Conservation (phyloP, 2,113 vertebrate species). For the Alces alces region DNA sequence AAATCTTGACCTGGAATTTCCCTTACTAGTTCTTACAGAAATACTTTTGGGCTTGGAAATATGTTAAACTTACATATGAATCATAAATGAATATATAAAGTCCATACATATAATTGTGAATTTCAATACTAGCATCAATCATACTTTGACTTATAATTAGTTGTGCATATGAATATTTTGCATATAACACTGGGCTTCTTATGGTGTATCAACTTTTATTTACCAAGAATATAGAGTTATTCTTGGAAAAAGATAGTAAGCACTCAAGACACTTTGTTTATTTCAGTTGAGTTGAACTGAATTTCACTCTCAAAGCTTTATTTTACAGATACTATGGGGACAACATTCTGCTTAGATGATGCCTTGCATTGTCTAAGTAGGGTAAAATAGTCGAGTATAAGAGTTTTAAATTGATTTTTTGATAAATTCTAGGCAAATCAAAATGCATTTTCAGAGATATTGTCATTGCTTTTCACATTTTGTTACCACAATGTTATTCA, state of each 20-base stretch:
- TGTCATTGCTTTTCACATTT: not conserved
- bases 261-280: not conserved
- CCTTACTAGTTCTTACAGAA: not conserved
- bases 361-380: not conserved
- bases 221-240: not conserved
- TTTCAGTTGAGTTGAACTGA: not conserved
- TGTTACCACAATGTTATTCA: not conserved
- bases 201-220: not conserved
- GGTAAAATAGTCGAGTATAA: not conserved
- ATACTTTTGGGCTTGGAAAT: not conserved
- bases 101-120: not conserved
- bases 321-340: not conserved
- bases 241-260: not conserved
- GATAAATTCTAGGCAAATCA: not conserved
- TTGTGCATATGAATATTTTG: not conserved
- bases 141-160: not conserved
- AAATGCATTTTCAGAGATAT: not conserved
- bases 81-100: not conserved
- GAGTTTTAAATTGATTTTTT: not conserved
- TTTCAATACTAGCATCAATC: not conserved
- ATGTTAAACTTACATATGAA: not conserved
- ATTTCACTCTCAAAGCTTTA: not conserved
- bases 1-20: not conserved
- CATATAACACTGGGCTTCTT: not conserved
- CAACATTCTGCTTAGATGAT: not conserved